These are phyloP conservation scores for Nemotelus pantherinus DNA, from an alignment of 2,888 invertebrate genomes.

Conservation along the genomic window DNA sequence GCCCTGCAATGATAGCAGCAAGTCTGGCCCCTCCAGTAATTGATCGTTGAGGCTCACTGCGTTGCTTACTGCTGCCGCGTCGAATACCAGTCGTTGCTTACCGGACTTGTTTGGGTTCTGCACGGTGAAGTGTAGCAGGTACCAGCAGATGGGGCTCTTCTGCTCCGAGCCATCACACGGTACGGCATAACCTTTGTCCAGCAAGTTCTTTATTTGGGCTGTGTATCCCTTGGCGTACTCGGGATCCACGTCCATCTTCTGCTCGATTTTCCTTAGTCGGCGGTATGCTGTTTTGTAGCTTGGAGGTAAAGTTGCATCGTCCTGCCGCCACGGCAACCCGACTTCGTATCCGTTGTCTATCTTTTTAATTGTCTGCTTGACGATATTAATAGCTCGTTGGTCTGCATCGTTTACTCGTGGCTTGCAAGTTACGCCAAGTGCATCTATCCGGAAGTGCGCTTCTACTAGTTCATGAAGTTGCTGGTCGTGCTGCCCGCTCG, in stretches of 20 bases:
- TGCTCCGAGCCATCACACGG: neutral
- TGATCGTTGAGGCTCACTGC: constrained; percentile 4
- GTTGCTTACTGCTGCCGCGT: neutral
- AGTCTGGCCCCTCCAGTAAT: constrained; percentile 11
- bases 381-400: neutral
- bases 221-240: constrained; percentile 1
- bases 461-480: constrained; percentile 7
- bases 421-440: constrained; percentile 2
- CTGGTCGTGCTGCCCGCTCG: neutral
- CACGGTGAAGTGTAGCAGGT: constrained; percentile 11
- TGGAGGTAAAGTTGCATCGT: constrained; percentile 1
- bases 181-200: neutral
- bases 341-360: neutral
- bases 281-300: neutral
- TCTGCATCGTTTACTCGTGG: neutral
- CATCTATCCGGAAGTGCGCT: constrained; percentile 5
- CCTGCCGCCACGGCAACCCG: neutral
- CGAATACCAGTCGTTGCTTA: constrained; percentile 11
- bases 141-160: constrained; percentile 9
- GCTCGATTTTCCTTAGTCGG: neutral
- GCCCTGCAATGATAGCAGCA: neutral
- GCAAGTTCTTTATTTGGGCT: constrained; percentile 3
- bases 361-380: neutral
- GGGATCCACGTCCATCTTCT: neutral
- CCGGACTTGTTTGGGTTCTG: constrained; percentile 5